phyloP scores from a whole-genome alignment of 1,140 invertebrate genomes.

The Dolichoris vasculosae region DNA sequence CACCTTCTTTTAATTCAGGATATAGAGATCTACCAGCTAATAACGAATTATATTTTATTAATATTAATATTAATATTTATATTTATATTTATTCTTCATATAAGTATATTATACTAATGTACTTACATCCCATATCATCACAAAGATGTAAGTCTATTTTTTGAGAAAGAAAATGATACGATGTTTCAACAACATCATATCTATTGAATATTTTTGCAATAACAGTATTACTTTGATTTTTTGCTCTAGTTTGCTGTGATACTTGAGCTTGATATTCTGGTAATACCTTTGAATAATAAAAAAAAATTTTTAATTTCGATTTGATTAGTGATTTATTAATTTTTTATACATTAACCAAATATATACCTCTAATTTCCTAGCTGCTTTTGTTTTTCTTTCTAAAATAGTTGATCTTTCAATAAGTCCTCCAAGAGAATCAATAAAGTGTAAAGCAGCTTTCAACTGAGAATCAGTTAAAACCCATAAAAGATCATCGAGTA shows the following conservation, averaged over 20 bases:
- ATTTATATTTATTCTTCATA: conserved; percentile 13
- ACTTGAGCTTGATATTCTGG: conserved; percentile 88
- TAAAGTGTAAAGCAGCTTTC: conserved; percentile 94
- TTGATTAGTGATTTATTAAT: background rate
- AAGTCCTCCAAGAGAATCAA: conserved; percentile 90
- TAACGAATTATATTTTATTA: conserved; percentile 42
- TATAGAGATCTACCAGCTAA: conserved; percentile 87
- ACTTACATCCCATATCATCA: conserved; percentile 91
- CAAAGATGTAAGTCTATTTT: conserved; percentile 97
- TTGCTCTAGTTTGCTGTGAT: conserved; percentile 78
- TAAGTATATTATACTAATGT: conserved; percentile 37
- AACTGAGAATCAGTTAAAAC: conserved; percentile 97
- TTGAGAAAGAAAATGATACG: conserved; percentile 96
- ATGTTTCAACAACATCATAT: conserved; percentile 97
- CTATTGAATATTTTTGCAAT: conserved; percentile 85
- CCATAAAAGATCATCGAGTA: conserved; percentile 98
- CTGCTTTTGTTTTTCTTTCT: conserved; percentile 90
- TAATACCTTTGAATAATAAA: conserved; percentile 76
- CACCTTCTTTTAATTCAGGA: conserved; percentile 90
- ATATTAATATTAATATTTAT: background rate
- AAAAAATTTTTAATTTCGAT: background rate
- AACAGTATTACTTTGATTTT: conserved; percentile 68
- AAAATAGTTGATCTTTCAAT: conserved; percentile 89
- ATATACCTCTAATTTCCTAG: conserved; percentile 88
- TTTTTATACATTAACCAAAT: background rate